Conservation (phyloP, 1,140 invertebrate genomes). For the Prorops nasuta region DNA sequence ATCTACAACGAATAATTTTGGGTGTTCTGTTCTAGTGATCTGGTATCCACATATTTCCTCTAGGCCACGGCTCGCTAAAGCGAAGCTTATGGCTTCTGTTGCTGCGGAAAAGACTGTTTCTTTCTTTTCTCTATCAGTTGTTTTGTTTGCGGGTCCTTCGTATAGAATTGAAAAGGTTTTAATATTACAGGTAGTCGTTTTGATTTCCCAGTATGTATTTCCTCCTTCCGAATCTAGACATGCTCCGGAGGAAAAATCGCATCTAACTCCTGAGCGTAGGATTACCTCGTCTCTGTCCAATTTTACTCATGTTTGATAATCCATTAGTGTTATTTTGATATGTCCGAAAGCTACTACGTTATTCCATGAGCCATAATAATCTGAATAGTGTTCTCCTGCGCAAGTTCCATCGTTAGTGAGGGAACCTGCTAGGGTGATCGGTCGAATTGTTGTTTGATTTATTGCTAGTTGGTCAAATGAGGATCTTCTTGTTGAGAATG, state of each 20-base stretch:
- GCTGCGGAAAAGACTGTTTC: neutral
- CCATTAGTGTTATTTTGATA: neutral
- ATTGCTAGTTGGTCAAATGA: neutral
- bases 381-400: no score
- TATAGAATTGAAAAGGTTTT: neutral
- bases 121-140: no score
- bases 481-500: no score
- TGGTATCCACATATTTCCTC: neutral
- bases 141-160: no score
- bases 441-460: neutral
- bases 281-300: neutral
- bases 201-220: no score
- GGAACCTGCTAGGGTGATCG: neutral
- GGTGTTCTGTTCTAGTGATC: no score
- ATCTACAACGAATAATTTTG: no score
- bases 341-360: neutral
- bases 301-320: neutral
- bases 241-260: neutral
- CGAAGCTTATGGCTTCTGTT: neutral
- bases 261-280: neutral
- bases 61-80: neutral
- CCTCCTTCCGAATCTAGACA: neutral
- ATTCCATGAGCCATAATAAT: no score
- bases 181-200: neutral
- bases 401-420: no score